Base-by-base conservation (phyloP, 2,888 invertebrate species). In the Acleris laterana region DNA sequence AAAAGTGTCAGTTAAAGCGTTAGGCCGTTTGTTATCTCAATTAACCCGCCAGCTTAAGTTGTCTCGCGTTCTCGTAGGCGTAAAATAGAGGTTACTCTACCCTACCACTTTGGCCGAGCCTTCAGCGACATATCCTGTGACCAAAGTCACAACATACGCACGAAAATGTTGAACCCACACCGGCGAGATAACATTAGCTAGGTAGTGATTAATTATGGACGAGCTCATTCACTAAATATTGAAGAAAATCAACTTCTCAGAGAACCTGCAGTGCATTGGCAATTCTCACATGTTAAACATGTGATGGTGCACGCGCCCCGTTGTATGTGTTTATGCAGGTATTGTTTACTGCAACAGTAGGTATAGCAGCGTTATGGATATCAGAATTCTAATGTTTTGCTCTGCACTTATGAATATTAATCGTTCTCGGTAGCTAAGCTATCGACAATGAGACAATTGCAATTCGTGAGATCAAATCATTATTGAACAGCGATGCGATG, bases 331-430 rank as follows among this genome's bases (percentile, higher is more conserved):
- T 50, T 56, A 56, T 50, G 49, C 55, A n/a, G 20, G 42, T 50
- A 56, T 44, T 66, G 57, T 48, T 57, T 57, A 52, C 55, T 50
- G 44, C 28, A 60, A 20, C 20, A 44, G 28, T 17, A 48, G 9
- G 32, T 49, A n/a, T 48, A 48, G 42, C 49, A 28, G 46, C 42
- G 61, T 65, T 65, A 61, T 56, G 51, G 32, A 51, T 57, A 65
- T 61, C 22, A 61, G 50, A 65, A 65, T 56, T 49, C 56, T 46
- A 57, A 62, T 66, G 51, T 62, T 52, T 57, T 62, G 51, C 66
- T 38, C 61, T 9, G 46, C 11, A 25, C 46, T 52, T 42, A 62
- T 62, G 62, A 61, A 66, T 66, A 66, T 66, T 66, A 25, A 66
- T 57, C 13, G 50, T 51, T 44, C 55, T n/a, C 17, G 44, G 53